A percentile compares a stretch with the other conserved stretches of the same genome.
Conservation (phyloP, 2,797 vertebrate genomes). For the Rhinella marina region DNA sequence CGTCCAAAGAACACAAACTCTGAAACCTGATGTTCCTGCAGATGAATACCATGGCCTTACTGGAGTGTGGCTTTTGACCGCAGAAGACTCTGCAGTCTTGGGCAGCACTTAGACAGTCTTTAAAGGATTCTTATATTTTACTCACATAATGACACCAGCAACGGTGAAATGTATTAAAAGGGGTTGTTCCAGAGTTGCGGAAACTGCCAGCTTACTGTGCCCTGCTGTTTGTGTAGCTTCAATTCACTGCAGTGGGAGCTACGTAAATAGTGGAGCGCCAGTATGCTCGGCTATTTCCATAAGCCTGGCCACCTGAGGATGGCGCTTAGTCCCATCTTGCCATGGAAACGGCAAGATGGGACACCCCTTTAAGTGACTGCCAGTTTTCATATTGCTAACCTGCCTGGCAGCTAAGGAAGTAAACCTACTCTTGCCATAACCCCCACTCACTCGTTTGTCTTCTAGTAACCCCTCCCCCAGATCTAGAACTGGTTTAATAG, state of each 20-base stretch:
- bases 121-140: not conserved
- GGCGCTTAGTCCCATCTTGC: too few species aligned
- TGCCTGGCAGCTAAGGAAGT: conserved; percentile 23
- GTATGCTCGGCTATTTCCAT: too few species aligned
- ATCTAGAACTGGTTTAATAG: conserved; percentile 68
- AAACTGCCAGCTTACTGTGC: too few species aligned
- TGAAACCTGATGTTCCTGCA: not conserved
- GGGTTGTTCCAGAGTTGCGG: too few species aligned
- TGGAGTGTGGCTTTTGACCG: not conserved
- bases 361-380: not conserved
- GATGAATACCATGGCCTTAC: not conserved
- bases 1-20: not conserved
- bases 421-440: conserved; percentile 15
- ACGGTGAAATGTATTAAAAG: too few species aligned
- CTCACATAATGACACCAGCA: too few species aligned
- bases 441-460: not conserved
- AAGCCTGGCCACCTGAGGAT: too few species aligned
- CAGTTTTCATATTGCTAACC: not conserved
- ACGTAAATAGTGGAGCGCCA: too few species aligned
- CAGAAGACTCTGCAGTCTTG: conserved; percentile 6
- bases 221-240: too few species aligned
- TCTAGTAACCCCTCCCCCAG: conserved; percentile 3
- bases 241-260: too few species aligned
- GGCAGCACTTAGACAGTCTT: not conserved
- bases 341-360: too few species aligned